These are phyloP conservation scores for Herminia tarsipennalis DNA, from an alignment of 2,888 invertebrate genomes.

Conservation along the genomic window DNA sequence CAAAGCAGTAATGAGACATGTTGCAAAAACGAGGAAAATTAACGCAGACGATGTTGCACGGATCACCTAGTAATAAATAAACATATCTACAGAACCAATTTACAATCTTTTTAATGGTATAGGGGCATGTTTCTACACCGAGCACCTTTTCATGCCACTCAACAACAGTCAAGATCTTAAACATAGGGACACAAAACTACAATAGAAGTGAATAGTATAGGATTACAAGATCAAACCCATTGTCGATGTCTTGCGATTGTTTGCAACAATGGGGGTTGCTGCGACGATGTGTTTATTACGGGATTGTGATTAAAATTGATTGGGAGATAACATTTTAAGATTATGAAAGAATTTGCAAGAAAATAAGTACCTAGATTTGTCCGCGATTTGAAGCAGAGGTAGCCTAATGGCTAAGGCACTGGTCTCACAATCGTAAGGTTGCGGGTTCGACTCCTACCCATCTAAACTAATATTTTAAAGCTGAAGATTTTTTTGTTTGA, in stretches of 20 bases:
- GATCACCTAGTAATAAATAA: no score
- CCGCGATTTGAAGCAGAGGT: background rate
- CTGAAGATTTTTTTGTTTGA: no score
- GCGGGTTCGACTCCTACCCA: no score
- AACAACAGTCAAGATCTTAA: constrained; percentile 16
- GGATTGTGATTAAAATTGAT: constrained; percentile 3
- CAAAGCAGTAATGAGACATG: no score
- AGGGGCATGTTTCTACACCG: no score
- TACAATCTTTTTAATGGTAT: no score
- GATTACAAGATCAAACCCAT: constrained; percentile 26
- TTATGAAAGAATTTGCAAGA: background rate
- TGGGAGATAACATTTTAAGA: background rate
- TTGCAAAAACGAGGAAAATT: no score
- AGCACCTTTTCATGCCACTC: constrained; percentile 11
- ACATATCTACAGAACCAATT: constrained; percentile 14
- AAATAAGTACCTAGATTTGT: background rate
- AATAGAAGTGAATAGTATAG: constrained; percentile 33
- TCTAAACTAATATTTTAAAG: no score
- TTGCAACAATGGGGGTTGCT: background rate
- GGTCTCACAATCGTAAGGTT: no score
- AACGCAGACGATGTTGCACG: no score
- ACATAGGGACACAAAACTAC: constrained; percentile 10
- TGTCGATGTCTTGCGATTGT: constrained; percentile 2
- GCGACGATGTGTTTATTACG: constrained; percentile 11
- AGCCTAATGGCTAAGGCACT: no score